phyloP scores from a whole-genome alignment of 2,113 vertebrate genomes.

The Sterrhoptilus dennistouni region DNA sequence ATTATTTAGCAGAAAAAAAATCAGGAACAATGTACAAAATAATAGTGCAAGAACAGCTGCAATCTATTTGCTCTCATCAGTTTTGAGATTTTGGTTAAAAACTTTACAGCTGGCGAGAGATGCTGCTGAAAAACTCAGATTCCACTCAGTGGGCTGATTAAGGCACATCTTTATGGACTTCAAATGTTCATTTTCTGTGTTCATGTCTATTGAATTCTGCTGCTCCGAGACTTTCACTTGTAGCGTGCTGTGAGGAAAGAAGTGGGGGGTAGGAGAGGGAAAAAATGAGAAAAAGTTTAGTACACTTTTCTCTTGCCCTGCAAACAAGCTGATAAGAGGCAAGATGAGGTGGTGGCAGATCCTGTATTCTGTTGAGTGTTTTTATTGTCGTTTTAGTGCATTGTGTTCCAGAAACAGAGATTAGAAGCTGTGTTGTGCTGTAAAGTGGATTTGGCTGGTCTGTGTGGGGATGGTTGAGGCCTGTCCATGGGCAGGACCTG shows the following conservation, averaged over 20 bases:
- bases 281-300: slow-evolving; percentile 62
- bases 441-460: fast-evolving
- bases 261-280: slow-evolving; percentile 16
- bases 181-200: slow-evolving; percentile 74
- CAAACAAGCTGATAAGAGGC: background rate
- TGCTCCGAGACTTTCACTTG: slow-evolving; percentile 77
- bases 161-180: slow-evolving; percentile 82
- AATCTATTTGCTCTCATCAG: slow-evolving; percentile 77
- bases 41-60: slow-evolving; percentile 76
- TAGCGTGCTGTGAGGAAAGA: slow-evolving; percentile 66
- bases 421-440: background rate
- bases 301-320: background rate
- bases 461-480: background rate
- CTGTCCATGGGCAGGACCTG: fast-evolving
- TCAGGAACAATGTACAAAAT: slow-evolving; percentile 73
- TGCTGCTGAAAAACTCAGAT: slow-evolving; percentile 75
- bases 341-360: slow-evolving; percentile 19
- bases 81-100: slow-evolving; percentile 80
- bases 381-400: background rate
- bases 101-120: slow-evolving; percentile 76
- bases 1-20: slow-evolving; percentile 67
- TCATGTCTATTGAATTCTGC: slow-evolving; percentile 73
- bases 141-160: slow-evolving; percentile 79
- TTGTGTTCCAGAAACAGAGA: background rate
- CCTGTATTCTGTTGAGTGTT: fast-evolving